These are phyloP conservation scores for Clostera curtula DNA, from an alignment of 2,888 invertebrate species.

Conservation along the genomic window DNA sequence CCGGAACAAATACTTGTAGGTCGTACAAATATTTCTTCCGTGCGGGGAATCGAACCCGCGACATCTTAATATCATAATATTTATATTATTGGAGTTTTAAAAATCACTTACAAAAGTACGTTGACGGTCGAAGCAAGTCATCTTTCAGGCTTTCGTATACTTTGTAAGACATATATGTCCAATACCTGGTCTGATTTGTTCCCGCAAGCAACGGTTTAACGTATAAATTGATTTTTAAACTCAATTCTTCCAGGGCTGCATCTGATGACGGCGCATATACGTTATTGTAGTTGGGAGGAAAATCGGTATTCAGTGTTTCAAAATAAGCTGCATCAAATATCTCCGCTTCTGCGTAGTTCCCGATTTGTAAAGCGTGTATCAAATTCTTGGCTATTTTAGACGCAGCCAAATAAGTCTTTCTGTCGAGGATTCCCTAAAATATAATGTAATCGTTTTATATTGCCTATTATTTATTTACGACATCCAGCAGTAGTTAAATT, in stretches of 20 bases:
- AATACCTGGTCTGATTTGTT: constrained; percentile 46
- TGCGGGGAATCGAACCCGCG: too few species aligned
- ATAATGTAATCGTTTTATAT: too few species aligned
- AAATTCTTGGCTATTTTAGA: constrained; percentile 34
- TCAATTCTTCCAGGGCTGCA: constrained; percentile 32
- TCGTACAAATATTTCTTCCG: too few species aligned
- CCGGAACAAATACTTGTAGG: too few species aligned
- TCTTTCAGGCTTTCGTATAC: constrained; percentile 40
- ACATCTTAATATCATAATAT: too few species aligned
- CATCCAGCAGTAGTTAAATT: too few species aligned
- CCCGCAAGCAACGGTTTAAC: constrained; percentile 50
- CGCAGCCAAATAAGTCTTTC: constrained; percentile 34
- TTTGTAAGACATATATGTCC: constrained; percentile 40
- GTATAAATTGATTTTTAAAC: constrained; percentile 39
- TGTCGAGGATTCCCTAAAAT: constrained; percentile 53
- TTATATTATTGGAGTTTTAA: neutral
- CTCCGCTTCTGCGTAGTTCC: constrained; percentile 31
- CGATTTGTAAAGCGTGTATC: constrained; percentile 34
- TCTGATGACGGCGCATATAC: constrained; percentile 44
- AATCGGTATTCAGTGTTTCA: constrained; percentile 30
- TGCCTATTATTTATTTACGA: too few species aligned
- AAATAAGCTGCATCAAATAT: constrained; percentile 33
- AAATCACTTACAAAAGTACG: constrained; percentile 41
- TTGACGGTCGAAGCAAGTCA: constrained; percentile 48
- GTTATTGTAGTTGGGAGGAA: constrained; percentile 52